Conservation (phyloP, 2,888 invertebrate species). For the Chrysolina oricalcia region DNA sequence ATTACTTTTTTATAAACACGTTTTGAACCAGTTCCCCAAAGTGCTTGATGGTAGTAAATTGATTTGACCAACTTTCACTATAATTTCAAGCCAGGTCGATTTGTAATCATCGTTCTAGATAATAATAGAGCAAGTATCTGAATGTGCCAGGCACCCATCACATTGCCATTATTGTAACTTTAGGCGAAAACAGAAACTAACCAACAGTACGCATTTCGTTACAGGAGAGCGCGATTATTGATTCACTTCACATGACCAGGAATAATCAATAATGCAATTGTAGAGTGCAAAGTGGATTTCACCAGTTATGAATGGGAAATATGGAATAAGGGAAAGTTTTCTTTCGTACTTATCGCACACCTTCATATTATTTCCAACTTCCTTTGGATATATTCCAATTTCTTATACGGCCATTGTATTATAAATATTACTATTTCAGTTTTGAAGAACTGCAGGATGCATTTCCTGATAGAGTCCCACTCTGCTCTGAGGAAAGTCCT, state of each 20-base stretch:
- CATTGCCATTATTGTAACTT: background rate
- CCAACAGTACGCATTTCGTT: background rate
- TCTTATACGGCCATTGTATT: too few relatives aligned
- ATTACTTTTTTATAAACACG: too few relatives aligned
- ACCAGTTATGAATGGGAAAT: background rate
- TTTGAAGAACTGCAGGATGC: too few relatives aligned
- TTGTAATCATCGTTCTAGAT: background rate
- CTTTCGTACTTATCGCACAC: too few relatives aligned
- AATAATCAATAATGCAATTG: background rate
- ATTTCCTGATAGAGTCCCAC: too few relatives aligned
- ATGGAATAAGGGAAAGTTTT: background rate
- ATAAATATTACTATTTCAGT: too few relatives aligned
- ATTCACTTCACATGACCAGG: background rate
- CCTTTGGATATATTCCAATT: too few relatives aligned
- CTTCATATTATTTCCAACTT: too few relatives aligned
- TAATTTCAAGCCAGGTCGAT: background rate
- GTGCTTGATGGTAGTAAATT: background rate
- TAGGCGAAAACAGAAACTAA: background rate
- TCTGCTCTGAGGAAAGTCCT: too few relatives aligned
- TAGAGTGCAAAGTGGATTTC: background rate
- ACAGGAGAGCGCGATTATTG: background rate
- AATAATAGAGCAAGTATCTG: background rate
- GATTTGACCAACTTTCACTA: background rate
- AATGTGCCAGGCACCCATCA: constrained; percentile 11
- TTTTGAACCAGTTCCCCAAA: too few relatives aligned